Evolutionary conservation across 2,113 vertebrate genomes (phyloP).

Genomic region (Hydrolagus affinis): DNA sequence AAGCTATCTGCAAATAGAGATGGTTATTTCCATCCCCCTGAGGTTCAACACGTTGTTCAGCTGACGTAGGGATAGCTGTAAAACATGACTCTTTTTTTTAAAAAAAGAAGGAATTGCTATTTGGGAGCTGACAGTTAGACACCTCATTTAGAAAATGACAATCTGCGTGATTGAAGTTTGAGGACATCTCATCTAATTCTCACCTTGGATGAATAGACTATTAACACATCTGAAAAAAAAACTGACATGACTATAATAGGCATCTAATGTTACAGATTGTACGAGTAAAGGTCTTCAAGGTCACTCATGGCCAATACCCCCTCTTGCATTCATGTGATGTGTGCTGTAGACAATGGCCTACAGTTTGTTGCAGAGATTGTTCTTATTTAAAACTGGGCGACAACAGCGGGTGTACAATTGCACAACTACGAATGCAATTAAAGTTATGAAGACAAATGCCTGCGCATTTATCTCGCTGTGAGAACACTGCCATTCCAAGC

Average conservation of each 20-base stretch:
- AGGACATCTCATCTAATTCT: background rate
- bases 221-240: background rate
- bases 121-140: background rate
- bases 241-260: background rate
- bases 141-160: constrained; percentile 1
- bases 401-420: too few species aligned
- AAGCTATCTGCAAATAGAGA: background rate
- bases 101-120: background rate
- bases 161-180: background rate
- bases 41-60: background rate
- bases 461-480: too few species aligned
- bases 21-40: background rate
- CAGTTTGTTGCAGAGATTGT: too few species aligned
- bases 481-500: too few species aligned
- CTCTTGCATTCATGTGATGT: too few species aligned
- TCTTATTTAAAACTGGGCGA: too few species aligned
- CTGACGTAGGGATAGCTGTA: background rate
- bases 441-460: too few species aligned
- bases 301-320: background rate
- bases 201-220: background rate
- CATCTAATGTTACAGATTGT: background rate
- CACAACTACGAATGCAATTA: too few species aligned
- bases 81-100: background rate
- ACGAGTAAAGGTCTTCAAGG: background rate
- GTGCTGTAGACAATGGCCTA: too few species aligned